These are phyloP conservation scores for Rhegmatorhina hoffmannsi DNA, from an alignment of 2,113 vertebrate species.

Conservation along the genomic window DNA sequence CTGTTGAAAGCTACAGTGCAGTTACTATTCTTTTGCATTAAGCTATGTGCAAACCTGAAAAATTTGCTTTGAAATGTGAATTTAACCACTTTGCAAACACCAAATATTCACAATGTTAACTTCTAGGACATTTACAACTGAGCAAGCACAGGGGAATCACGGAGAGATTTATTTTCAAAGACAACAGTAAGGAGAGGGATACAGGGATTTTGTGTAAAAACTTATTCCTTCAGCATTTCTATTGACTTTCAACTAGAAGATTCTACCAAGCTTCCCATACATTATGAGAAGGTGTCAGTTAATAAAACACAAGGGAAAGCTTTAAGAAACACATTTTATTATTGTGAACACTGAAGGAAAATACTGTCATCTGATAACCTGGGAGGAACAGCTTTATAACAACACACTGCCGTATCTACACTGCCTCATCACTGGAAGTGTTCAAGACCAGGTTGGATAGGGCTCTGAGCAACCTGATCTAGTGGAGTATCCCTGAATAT, in stretches of 20 bases:
- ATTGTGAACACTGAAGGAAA: neutral
- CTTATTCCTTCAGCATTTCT: neutral
- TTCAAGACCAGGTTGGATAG: neutral
- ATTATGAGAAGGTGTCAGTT: neutral
- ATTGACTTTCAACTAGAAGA: neutral
- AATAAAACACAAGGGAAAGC: neutral
- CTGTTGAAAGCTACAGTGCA: neutral
- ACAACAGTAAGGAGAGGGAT: neutral
- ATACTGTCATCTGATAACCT: neutral
- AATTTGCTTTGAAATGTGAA: neutral
- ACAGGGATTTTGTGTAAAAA: neutral
- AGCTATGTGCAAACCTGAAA: neutral
- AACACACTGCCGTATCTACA: neutral
- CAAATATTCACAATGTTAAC: neutral
- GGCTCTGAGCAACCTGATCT: rapidly evolving
- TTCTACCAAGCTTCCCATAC: neutral
- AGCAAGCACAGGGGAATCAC: neutral
- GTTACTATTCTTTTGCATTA: neutral
- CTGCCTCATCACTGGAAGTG: neutral
- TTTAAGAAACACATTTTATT: neutral
- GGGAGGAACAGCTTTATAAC: neutral
- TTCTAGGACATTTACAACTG: neutral
- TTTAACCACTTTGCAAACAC: neutral
- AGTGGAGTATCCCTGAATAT: neutral
- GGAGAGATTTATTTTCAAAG: neutral